Evolutionary conservation across 30 jellyfish, hydroid and myxozoan species (phyloP).

Genomic region (Hydractinia echinata): DNA sequence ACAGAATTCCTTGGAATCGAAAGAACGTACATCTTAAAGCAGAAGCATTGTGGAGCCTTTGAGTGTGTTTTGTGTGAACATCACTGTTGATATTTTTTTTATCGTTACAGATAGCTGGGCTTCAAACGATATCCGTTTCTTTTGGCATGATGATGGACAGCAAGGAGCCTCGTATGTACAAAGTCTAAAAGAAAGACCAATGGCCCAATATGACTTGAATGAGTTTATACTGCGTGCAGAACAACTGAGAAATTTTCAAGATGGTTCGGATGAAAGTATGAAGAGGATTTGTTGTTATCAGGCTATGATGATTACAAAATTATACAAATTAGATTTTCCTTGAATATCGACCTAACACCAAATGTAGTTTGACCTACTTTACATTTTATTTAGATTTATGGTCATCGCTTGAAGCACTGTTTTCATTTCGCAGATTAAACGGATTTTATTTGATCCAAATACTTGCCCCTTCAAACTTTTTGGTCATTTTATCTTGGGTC

Average conservation of each 20-base stretch:
- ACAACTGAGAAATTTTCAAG: background rate
- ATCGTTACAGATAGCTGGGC: constrained; percentile 51
- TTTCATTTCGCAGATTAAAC: constrained; percentile 50
- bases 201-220: constrained; percentile 62
- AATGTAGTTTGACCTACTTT: background rate
- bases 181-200: constrained; percentile 5
- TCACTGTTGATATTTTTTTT: background rate
- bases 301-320: background rate
- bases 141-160: constrained; percentile 37
- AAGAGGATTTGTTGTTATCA: background rate
- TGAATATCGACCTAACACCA: background rate
- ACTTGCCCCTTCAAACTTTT: constrained; percentile 70
- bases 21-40: too few relatives aligned
- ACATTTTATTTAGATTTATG: constrained; percentile 45
- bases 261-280: background rate
- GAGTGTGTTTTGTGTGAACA: background rate
- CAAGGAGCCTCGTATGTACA: constrained; percentile 12
- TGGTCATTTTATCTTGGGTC: constrained; percentile 75
- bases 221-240: constrained; percentile 10
- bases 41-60: too few relatives aligned
- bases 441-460: constrained; percentile 64
- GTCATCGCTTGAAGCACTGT: constrained; percentile 62
- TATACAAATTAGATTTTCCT: background rate
- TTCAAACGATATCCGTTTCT: constrained; percentile 39
- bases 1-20: too few relatives aligned